Base-by-base conservation (phyloP, 1,140 invertebrate species). In the Euwallacea fornicatus region DNA sequence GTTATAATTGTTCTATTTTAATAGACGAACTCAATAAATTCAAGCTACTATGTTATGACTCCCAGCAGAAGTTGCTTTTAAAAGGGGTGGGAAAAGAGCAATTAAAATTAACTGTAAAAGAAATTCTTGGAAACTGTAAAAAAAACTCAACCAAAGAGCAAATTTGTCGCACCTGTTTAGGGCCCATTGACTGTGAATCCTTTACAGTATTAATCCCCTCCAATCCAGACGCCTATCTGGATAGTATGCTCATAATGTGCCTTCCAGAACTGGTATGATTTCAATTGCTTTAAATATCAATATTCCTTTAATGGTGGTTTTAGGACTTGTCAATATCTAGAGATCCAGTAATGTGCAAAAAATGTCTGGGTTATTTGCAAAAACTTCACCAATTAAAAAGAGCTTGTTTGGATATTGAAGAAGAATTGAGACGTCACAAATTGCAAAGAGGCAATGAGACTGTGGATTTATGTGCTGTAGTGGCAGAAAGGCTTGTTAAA, bases 321-420 rank as follows among this genome's bases (percentile, higher is more conserved):
- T 66, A 66, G 64, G 64, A 66, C 44, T 55, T 66, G 33, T 6
- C 54, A n/a, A 11, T 66, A 43, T n/a, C 13, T 33, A 16, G 10
- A 13, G 53, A 66, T 42, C 53, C 64, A 42, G 53, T 66, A 43
- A 43, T 66, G 64, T 66, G 64, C 16, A 33, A 56, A 55, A 55
- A 56, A 11, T 66, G 64, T 42, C 42, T 56, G 15, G 15, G 21
- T 42, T 15, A 15, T 13, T 43, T 66, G 15, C 64, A 66, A 55
- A 42, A 56, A 56, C 16, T 42, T 7, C 47, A 66, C 13, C 50
- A 66, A n/a, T 56, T 66, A 7, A 66, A 66, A 66, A 56, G 33
- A n/a, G 11, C 53, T 7, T 66, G 53, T 33, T 55, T 55, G 15
- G 53, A 54, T 42, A 33, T 66, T 42, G 53, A 66, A 13, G 50